Base-by-base conservation (phyloP, 2,888 invertebrate species). In the Cancer borealis region DNA sequence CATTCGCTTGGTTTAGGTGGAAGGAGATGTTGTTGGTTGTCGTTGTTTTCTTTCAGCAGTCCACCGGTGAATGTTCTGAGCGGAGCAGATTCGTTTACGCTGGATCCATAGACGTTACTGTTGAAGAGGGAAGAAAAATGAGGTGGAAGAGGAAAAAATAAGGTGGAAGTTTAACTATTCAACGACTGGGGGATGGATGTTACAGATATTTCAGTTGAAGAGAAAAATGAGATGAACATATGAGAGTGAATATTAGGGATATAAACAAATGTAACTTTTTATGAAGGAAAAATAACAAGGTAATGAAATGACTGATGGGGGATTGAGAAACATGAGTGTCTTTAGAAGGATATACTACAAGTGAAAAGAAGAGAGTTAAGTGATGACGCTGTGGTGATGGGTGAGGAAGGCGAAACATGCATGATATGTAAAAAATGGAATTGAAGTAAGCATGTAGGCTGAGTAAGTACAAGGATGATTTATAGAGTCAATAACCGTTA, bases 71-170 rank as follows among this genome's bases (percentile, higher is more conserved):
- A 97, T 12, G 97, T 97, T 10, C 98, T 97, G 39, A 98, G 97
- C 46, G 97, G 97, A 12, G 97, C 97, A 26, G 98, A 97, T 95
- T 98, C 97, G 73, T 97, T 97, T 21, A 97, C 97, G 3, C 97
- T 98, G 95, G 98, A 98, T 0, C 98, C 98, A 96, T 98, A 99
- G 0, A 98, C 98, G 60, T 98, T 96, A 0, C 98, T 98, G 54
- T 30, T 10, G 30, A n/a, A 66, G 21, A 39, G 45, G 30, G 17
- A 8, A 60, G 49, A 26, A 73, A 73, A 73, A 26, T n/a, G 14
- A 73, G 1, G 3, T n/a, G n/a, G 26, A 10, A 79, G 6, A 54
- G 17, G 39, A 89, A 26, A 73, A 73, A 73, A 26, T n/a, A 6
- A 73, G 10, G 3, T n/a, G n/a, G 26, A 10, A 79, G 30, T 10